Base-by-base conservation (phyloP, 1,140 invertebrate genomes). In the Oppia nitens region DNA sequence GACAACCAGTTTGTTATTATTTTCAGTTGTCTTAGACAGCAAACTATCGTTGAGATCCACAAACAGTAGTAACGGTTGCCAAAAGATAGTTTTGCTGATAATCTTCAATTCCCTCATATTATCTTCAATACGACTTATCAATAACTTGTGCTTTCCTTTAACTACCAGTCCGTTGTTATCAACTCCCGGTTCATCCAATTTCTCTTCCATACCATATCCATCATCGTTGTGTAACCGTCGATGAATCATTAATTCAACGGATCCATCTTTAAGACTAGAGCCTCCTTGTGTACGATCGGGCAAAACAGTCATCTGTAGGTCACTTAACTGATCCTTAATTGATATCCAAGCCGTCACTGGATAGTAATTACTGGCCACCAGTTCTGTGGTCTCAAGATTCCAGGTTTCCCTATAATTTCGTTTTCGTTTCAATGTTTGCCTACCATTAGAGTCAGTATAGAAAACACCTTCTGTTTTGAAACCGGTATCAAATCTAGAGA, bases 371-470 rank as follows among this genome's bases (percentile, higher is more conserved):
- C 73, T 71, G 51, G 75, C 66, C 1, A 75, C 68, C 26, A 67
- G 68, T 66, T 77, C 75, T 27, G 70, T 73, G 23, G 70, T 67
- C 48, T 73, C 70, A 20, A 76, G 64, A 11, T 66, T 64, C 69
- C 72, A 77, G 0, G 73, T 73, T 12, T 68, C 66, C 32, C 74
- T 65, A 60, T 70, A 69, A 61, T 76, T 65, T 48, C 71, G 64
- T 28, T 60, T 66, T 49, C 66, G 28, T 55, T 69, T 61, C 27
- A 96, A 66, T 68, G 88, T 81, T 72, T 97, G 86, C 45, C 92
- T 74, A 0, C 91, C 93, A 72, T 97, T 97, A 0, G 88, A 83
- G 70, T 98, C 94, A 0, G 93, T 98, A 67, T 83, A 93, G 69
- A 96, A 97, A 1, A 75, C 72, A 0, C 76, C 77, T 3, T 81